Evolutionary conservation across 2,888 invertebrate species (phyloP).

Genomic region (Cotesia congregata): DNA sequence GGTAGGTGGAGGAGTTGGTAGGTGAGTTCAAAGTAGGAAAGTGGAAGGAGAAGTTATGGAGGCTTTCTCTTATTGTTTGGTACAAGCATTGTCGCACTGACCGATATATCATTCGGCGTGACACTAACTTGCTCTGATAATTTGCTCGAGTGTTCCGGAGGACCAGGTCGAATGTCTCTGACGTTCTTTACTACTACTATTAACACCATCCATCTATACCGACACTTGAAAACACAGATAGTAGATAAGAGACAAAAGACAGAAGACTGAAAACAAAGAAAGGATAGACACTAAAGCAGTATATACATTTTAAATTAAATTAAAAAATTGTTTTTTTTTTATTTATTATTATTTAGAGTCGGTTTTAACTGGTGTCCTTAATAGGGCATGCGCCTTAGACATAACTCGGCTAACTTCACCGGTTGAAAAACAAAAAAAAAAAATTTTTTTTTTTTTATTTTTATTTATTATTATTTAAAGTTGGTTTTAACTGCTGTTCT

Average conservation of each 20-base stretch:
- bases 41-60: slow-evolving; percentile 54
- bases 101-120: slow-evolving; percentile 58
- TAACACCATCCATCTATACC: background rate
- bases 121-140: slow-evolving; percentile 61
- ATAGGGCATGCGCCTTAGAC: too few species aligned
- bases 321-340: too few species aligned
- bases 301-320: too few species aligned
- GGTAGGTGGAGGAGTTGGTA: slow-evolving; percentile 41
- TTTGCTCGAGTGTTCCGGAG: slow-evolving; percentile 56
- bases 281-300: background rate
- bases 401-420: too few species aligned
- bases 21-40: slow-evolving; percentile 25
- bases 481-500: too few species aligned
- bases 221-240: background rate
- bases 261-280: background rate
- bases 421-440: too few species aligned
- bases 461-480: too few species aligned
- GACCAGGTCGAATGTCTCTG: slow-evolving; percentile 51
- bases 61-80: slow-evolving; percentile 52
- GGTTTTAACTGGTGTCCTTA: too few species aligned
- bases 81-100: slow-evolving; percentile 57
- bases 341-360: too few species aligned
- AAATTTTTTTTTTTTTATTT: too few species aligned
- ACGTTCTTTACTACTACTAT: slow-evolving; percentile 37
- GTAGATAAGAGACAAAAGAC: background rate